A percentile compares a stretch with the other conserved stretches of the same genome.
Evolutionary conservation across 2,797 vertebrate species (phyloP).

Genomic region (Fistularia tabacaria): DNA sequence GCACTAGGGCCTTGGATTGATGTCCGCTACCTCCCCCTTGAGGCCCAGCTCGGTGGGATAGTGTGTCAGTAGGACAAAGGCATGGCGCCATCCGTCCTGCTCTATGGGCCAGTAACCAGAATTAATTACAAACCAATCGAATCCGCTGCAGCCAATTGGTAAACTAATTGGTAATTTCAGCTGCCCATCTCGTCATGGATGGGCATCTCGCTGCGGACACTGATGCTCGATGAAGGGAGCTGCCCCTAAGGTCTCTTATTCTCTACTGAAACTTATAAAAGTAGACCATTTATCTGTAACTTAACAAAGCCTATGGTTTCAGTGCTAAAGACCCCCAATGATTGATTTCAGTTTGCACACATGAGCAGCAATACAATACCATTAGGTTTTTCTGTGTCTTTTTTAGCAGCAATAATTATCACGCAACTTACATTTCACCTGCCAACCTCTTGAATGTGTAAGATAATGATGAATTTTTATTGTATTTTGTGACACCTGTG

Average conservation of each 20-base stretch:
- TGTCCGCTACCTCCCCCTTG: constrained; percentile 64
- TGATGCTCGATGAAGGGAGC: constrained; percentile 51
- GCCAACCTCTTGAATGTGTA: too few species aligned
- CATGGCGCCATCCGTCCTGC: constrained; percentile 91
- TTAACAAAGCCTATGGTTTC: constrained; percentile 10
- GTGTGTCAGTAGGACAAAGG: constrained; percentile 91
- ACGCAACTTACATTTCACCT: too few species aligned
- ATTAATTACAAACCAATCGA: constrained; percentile 94
- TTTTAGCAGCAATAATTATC: too few species aligned
- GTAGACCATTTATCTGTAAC: constrained; percentile 14
- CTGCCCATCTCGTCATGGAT: constrained; percentile 76
- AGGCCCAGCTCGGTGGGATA: constrained; percentile 76
- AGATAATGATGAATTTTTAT: too few species aligned
- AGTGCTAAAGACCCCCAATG: constrained; percentile 1
- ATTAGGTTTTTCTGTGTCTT: too few species aligned
- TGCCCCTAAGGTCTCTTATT: constrained; percentile 78
- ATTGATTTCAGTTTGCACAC: too few species aligned
- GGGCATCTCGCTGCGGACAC: constrained; percentile 55
- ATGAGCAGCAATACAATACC: too few species aligned
- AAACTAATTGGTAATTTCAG: constrained; percentile 98
- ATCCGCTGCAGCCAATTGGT: constrained; percentile 90
- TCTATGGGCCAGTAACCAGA: constrained; percentile 85
- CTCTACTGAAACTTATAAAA: constrained; percentile 61
- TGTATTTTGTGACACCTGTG: too few species aligned
- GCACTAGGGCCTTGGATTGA: constrained; percentile 73